Conservation (phyloP, 1,140 invertebrate species). For the Cydia splendana region DNA sequence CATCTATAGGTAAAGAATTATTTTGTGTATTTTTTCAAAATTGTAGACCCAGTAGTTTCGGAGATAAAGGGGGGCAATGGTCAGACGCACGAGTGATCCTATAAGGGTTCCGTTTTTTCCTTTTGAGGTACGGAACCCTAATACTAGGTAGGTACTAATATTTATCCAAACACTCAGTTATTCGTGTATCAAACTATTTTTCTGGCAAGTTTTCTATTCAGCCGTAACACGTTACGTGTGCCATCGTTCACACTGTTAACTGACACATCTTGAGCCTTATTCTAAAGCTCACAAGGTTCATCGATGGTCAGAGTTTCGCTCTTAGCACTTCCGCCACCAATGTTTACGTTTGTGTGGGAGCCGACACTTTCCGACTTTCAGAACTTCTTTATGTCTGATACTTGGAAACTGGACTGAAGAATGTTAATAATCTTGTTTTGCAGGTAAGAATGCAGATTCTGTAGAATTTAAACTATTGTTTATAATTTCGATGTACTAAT, state of each 20-base stretch:
- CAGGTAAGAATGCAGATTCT: background rate
- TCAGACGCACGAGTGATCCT: too few species aligned
- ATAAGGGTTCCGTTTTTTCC: too few species aligned
- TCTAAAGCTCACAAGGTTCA: background rate
- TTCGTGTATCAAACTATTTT: slow-evolving; percentile 1
- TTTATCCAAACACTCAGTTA: background rate
- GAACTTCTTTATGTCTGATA: background rate
- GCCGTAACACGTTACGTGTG: slow-evolving; percentile 4
- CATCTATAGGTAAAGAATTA: too few species aligned
- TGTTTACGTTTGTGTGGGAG: slow-evolving; percentile 5
- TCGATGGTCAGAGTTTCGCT: background rate
- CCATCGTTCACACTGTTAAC: background rate
- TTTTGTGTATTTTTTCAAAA: too few species aligned
- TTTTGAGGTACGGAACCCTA: too few species aligned
- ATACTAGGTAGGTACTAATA: background rate
- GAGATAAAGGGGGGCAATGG: too few species aligned
- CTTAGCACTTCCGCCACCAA: background rate
- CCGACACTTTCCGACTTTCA: background rate
- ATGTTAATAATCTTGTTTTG: background rate
- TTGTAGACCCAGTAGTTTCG: too few species aligned
- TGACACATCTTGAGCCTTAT: background rate
- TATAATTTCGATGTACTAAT: background rate
- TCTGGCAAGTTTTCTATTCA: background rate
- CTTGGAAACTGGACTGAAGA: background rate
- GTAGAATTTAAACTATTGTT: background rate